Evolutionary conservation across 2,888 invertebrate species (phyloP), one percentile per base, ranked within the genome.

Genomic region (Drosophila peninsularis): DNA sequence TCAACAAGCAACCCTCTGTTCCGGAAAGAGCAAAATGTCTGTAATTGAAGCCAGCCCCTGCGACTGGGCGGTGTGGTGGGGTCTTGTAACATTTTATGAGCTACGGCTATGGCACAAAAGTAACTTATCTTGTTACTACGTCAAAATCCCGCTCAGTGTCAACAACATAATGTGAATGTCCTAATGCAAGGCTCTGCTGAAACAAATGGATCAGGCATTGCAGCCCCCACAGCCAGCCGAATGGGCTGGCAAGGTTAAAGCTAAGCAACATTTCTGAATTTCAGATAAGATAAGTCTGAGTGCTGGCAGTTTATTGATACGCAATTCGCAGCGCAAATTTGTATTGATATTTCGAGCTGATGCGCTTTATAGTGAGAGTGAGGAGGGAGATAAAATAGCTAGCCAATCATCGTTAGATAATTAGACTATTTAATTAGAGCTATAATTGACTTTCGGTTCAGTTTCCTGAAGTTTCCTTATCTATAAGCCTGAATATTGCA

Each of bases 111-210:
- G 75, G 72, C 61, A 42, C 71, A 77, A 77, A 81, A 86, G 87
- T 86, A 81, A 83, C 74, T 86, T 81, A 83, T 81, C 81, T 83
- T 86, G 81, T 81, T 77, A 53, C 41, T 30, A 37, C 56, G 45
- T 55, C 55, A 68, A 72, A 62, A 58, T 32, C 49, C 42, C 52
- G 32, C 44, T 41, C 62, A 66, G 34, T 49, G 39, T 17, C 49
- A 56, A 34, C 49, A 75, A 32, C 56, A 63, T 19, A 61, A 62
- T 53, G 56, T 32, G 50, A 58, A 49, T 32, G 56, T 45, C 45
- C 50, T 76, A 56, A 71, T 71, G 57, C 49, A 65, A 50, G 42
- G n/a, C 44, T 24, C 45, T 60, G 56, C 53, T 53, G 32, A 14
- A 36, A 42, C 24, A 34, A 62, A 58, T 17, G 53, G 42, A 37